Conservation (phyloP, 1,140 invertebrate species). For the Caenorhabditis inopinata region DNA sequence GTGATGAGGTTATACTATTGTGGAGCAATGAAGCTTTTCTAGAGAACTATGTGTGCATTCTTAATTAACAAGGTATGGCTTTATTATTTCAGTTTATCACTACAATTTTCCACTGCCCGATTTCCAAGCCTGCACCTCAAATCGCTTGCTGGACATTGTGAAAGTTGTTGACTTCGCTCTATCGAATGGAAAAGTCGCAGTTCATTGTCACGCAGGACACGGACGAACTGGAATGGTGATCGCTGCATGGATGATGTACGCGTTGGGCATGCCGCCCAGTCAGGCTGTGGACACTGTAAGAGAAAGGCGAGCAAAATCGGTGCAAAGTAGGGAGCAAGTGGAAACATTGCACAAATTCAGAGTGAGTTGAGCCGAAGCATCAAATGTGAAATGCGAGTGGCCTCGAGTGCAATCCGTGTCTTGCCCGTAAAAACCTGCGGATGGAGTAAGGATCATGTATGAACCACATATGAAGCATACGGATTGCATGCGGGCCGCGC, state of each 20-base stretch:
- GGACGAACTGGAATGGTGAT: constrained; percentile 47
- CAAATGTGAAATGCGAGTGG: too few relatives aligned
- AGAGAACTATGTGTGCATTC: background rate
- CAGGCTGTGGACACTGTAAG: constrained; percentile 38
- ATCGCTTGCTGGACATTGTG: constrained; percentile 31
- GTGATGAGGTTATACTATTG: too few relatives aligned
- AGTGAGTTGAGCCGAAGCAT: background rate
- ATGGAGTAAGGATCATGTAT: too few relatives aligned
- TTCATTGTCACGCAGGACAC: constrained; percentile 48
- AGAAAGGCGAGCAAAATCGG: background rate
- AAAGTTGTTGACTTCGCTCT: constrained; percentile 34
- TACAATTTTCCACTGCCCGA: constrained; percentile 46
- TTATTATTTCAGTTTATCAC: constrained; percentile 27
- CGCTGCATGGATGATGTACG: constrained; percentile 30
- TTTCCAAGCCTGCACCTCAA: constrained; percentile 19
- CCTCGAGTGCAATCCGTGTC: too few relatives aligned
- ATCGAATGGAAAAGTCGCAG: constrained; percentile 32
- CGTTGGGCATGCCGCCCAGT: constrained; percentile 5
- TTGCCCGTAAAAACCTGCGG: too few relatives aligned
- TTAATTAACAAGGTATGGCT: background rate
- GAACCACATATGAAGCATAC: too few relatives aligned
- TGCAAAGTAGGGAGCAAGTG: constrained; percentile 16
- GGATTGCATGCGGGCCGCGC: too few relatives aligned
- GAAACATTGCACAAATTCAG: background rate
- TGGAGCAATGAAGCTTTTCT: too few relatives aligned